Evolutionary conservation across 2,113 vertebrate genomes (phyloP), one percentile per base, ranked within the genome.

Genomic region (Sakesphorus luctuosus): DNA sequence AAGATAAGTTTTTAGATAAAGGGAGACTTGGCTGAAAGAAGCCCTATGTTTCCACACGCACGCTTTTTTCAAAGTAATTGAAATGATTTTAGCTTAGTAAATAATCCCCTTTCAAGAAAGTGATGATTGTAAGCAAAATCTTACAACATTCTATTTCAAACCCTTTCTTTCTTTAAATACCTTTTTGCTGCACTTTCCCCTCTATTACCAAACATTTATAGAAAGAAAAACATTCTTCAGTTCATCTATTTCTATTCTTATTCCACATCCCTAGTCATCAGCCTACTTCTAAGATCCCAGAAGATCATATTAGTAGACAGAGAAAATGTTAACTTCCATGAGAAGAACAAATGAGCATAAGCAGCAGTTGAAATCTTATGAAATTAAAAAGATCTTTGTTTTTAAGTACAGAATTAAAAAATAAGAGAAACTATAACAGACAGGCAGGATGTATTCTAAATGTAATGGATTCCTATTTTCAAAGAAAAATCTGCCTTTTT

Each of bases 101-200:
- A 96, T 63, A 91, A 91, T 46, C 35, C 28, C 49, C 38, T 95
- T 91, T 50, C 73, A 59, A 91, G 66, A 73, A 74, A 88, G 63
- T 19, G 16, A 81, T 71, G 76, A 38, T 94, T 86, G 21, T n/a
- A 91, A 68, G 62, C 74, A 91, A 87, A 85, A 69, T n/a, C 35
- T 50, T 65, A 69, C 52, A 66, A 59, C 9, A 44, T 55, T 89
- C 84, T 3, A 65, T 89, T 85, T 90, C 44, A 72, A 87, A 80
- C 69, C 46, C 13, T 20, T 89, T 68, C 66, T 91, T 31, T 86
- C 35, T 95, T 63, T 82, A 93, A 84, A 91, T 61, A 56, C 7
- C 29, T 93, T 94, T 84, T 83, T 82, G 33, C 53, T 93, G 87
- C 63, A 93, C 84, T 95, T 96, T 95, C n/a, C 71, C 71, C 75